A percentile compares a stretch with the other conserved stretches of the same genome.
Conservation (phyloP, 2,113 vertebrate species). For the Pangasianodon hypophthalmus region DNA sequence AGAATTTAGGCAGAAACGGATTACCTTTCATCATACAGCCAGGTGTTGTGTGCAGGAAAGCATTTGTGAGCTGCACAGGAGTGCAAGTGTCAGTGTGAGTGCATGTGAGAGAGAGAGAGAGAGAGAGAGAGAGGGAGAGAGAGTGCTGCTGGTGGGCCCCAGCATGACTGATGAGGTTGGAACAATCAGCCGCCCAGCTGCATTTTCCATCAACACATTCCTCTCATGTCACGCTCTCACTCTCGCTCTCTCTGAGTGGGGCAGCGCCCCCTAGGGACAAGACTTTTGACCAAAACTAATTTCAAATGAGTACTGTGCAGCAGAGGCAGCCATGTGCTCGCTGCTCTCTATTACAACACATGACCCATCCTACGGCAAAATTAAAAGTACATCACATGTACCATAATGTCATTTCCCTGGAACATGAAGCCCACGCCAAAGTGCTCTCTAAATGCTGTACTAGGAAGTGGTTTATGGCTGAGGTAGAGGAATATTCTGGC, state of each 20-base stretch:
- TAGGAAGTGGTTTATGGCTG: background rate
- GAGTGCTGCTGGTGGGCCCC: slow-evolving; percentile 74
- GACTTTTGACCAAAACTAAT: slow-evolving; percentile 70
- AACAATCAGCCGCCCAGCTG: slow-evolving; percentile 80
- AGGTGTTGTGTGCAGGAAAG: slow-evolving; percentile 50
- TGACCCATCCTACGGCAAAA: background rate
- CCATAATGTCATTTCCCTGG: slow-evolving; percentile 5
- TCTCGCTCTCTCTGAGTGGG: slow-evolving; percentile 64
- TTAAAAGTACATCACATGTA: background rate
- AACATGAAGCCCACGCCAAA: slow-evolving; percentile 31
- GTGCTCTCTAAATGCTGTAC: background rate
- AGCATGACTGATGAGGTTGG: slow-evolving; percentile 77
- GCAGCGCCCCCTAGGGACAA: slow-evolving; percentile 71
- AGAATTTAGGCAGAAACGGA: slow-evolving; percentile 37
- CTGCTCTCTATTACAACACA: background rate
- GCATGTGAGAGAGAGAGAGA: slow-evolving; percentile 27
- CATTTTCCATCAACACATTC: slow-evolving; percentile 83
- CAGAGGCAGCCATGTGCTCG: slow-evolving; percentile 49
- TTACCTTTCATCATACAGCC: slow-evolving; percentile 49
- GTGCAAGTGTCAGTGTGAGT: slow-evolving; percentile 15
- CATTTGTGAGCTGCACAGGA: slow-evolving; percentile 35
- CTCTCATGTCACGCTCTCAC: slow-evolving; percentile 75
- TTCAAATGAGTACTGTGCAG: slow-evolving; percentile 67
- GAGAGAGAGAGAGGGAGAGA: slow-evolving; percentile 15
- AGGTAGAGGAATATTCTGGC: background rate